Conservation (phyloP, 2,888 invertebrate genomes). For the Tenthredo amoena region DNA sequence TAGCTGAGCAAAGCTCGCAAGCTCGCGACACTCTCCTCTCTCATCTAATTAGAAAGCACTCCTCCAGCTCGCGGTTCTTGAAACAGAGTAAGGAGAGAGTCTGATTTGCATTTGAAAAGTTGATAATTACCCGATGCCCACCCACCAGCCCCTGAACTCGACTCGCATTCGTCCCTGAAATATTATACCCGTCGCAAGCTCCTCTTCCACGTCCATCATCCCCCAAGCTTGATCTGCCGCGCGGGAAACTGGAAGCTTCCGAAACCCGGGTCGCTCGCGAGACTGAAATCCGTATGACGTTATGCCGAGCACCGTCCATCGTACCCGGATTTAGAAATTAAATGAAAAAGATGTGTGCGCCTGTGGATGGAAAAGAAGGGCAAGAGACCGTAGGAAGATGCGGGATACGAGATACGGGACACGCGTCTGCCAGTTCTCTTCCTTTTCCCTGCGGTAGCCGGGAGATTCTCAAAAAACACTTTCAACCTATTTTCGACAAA, state of each 20-base stretch:
- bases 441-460: background rate
- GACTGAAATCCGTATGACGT: conserved; percentile 21
- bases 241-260: background rate
- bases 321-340: conserved; percentile 31
- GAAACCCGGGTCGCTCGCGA: background rate
- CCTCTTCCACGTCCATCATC: conserved; percentile 32
- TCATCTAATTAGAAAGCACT: conserved; percentile 38
- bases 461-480: background rate
- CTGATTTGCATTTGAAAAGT: conserved; percentile 42
- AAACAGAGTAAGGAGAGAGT: background rate
- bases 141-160: background rate
- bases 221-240: background rate
- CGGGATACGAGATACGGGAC: background rate
- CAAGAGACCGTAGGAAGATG: background rate
- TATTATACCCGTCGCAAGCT: conserved; percentile 6
- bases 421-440: background rate
- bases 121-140: conserved; percentile 39
- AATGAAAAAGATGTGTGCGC: conserved; percentile 27
- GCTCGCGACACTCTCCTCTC: background rate
- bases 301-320: background rate
- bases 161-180: conserved; percentile 16
- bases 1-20: background rate
- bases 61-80: background rate
- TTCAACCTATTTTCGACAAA: conserved; percentile 8
- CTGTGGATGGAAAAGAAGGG: background rate